These are phyloP conservation scores for Enteromius argenteus DNA, from an alignment of 2,797 vertebrate genomes.

Conservation along the genomic window DNA sequence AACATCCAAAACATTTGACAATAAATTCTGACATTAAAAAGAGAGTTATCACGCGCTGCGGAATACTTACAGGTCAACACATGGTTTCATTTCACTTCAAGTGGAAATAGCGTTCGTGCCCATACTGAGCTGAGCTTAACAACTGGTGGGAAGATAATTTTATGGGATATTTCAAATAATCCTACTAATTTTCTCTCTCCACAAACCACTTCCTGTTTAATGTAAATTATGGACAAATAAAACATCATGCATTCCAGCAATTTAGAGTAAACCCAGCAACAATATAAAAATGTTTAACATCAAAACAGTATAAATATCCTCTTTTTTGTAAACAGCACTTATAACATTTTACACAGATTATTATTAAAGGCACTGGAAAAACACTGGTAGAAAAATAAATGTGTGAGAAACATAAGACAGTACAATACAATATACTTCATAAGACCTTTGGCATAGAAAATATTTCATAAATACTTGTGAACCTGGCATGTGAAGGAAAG, in stretches of 20 bases:
- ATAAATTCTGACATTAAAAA: background rate
- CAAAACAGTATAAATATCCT: conserved; percentile 37
- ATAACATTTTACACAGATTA: conserved; percentile 56
- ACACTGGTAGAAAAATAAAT: conserved; percentile 76
- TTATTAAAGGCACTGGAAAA: conserved; percentile 56
- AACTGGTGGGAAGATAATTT: conserved; percentile 22
- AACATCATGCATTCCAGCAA: conserved; percentile 44
- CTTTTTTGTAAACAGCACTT: conserved; percentile 43
- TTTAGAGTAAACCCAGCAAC: conserved; percentile 21
- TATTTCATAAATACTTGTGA: conserved; percentile 48
- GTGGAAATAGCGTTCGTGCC: background rate
- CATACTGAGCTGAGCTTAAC: conserved; percentile 2
- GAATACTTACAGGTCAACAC: background rate
- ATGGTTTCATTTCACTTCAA: background rate
- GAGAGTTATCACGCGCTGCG: background rate
- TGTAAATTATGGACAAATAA: conserved; percentile 9
- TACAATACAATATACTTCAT: conserved; percentile 44
- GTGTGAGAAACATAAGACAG: conserved; percentile 38
- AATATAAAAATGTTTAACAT: conserved; percentile 26
- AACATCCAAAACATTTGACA: conserved; percentile 12
- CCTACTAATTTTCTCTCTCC: background rate
- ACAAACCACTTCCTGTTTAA: conserved; percentile 36
- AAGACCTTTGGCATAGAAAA: conserved; percentile 60
- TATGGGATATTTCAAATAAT: conserved; percentile 17
- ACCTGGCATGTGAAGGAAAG: conserved; percentile 37